These are phyloP conservation scores for Mus minutoides DNA, from an alignment of 2,797 vertebrate genomes.

Conservation along the genomic window DNA sequence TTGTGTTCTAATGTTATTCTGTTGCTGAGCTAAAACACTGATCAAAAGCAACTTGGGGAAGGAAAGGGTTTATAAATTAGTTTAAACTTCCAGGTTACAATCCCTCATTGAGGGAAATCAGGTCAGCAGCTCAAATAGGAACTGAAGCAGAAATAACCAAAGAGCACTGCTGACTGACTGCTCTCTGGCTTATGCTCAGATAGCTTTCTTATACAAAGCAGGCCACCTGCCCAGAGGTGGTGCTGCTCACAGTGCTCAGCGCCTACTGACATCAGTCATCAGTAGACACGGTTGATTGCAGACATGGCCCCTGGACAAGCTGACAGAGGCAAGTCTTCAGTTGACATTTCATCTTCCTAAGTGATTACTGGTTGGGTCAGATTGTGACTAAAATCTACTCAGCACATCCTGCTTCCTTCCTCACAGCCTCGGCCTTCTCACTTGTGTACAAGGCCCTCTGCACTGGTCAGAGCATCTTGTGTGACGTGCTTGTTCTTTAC, in stretches of 20 bases:
- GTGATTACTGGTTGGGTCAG: background rate
- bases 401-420: background rate
- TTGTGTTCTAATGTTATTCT: background rate
- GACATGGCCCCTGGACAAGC: background rate
- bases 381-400: background rate
- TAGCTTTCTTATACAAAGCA: background rate
- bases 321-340: background rate
- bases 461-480: background rate
- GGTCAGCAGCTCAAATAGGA: background rate
- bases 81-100: background rate
- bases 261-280: background rate
- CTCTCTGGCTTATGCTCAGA: background rate
- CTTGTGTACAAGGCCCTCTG: background rate
- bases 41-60: background rate
- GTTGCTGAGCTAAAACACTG: background rate
- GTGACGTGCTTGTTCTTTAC: background rate
- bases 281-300: background rate
- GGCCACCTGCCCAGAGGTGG: background rate
- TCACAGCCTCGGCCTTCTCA: background rate
- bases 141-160: background rate
- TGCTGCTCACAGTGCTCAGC: too few species aligned
- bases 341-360: background rate
- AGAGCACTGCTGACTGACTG: background rate
- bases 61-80: background rate
- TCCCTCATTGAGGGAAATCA: background rate